Evolutionary conservation across 1,140 invertebrate species (phyloP), one percentile per base, ranked within the genome.

Genomic region (Drosophila sproati): DNA sequence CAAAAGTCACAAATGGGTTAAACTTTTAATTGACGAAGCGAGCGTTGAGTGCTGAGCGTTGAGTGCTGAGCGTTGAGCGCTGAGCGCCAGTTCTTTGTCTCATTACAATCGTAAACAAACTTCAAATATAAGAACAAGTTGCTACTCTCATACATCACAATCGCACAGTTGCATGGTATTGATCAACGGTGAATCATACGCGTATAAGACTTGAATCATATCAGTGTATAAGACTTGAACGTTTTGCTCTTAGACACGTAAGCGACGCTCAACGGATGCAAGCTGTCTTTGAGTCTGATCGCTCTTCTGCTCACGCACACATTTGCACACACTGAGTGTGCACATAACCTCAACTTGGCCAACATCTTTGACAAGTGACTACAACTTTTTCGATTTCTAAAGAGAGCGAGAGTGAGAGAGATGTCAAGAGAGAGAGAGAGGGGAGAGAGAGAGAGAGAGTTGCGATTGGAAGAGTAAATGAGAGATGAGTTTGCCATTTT

Each of bases 261-360:
- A 50, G 34, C 43, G 60, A 6, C 35, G 32, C n/a, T 43, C 12
- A 61, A 52, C 4, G 28, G 7, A 52, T n/a, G 6, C 28, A n/a
- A 20, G 34, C 35, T 5, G 3, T 12, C 8, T 28, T 35, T 5
- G 0, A 5, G 8, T 20, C 20, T 20, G 20, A 20, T 20, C n/a
- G 28, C 10, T 55, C 41, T 61, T 64, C n/a, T 20, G 12, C 50
- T 20, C 39, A 59, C 41, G 34, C 69, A 52, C 57, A 64, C 41
- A 60, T 29, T 12, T 20, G 0, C 10, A 56, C 12, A 34, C 32
- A 37, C 6, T 7, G 20, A 6, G 2, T 10, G 5, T 32, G 20
- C 32, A 86, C 83, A 76, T 86, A 86, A 86, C 82, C 82, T 86
- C 82, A 86, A 87, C 41, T 34, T 39, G 7, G n/a, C 5, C 7